phyloP scores from a whole-genome alignment of 2,797 vertebrate species.

The Rhynchonycteris naso region DNA sequence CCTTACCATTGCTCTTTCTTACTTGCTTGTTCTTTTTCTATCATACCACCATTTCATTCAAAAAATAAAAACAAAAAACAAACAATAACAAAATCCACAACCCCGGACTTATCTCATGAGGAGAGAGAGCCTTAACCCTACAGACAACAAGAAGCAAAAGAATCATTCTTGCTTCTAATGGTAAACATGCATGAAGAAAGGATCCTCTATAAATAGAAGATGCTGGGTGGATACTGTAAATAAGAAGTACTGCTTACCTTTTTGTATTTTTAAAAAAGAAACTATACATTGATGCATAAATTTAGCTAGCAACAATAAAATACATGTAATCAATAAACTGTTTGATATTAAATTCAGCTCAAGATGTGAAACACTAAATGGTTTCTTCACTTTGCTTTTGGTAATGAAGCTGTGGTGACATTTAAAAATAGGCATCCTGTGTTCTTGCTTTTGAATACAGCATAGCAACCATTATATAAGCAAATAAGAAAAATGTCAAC shows the following conservation, averaged over 20 bases:
- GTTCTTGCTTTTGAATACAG: background rate
- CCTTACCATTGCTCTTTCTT: background rate
- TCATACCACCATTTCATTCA: background rate
- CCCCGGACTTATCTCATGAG: background rate
- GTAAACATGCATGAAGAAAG: background rate
- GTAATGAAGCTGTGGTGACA: background rate
- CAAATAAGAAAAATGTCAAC: background rate
- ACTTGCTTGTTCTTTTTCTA: background rate
- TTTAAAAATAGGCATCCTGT: background rate
- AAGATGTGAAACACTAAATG: background rate
- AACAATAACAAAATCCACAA: background rate
- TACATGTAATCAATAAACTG: background rate
- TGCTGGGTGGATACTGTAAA: background rate
- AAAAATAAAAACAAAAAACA: background rate
- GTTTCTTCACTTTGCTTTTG: background rate
- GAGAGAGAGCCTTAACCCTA: background rate
- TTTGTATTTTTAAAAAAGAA: background rate
- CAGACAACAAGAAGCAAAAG: background rate
- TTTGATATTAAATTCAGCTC: background rate
- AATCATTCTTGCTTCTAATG: background rate
- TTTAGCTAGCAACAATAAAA: background rate
- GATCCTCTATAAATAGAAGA: background rate
- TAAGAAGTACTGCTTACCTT: background rate
- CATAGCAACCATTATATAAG: background rate
- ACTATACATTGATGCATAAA: background rate